Conservation (phyloP, 2,113 vertebrate genomes). For the Mus musculus region DNA sequence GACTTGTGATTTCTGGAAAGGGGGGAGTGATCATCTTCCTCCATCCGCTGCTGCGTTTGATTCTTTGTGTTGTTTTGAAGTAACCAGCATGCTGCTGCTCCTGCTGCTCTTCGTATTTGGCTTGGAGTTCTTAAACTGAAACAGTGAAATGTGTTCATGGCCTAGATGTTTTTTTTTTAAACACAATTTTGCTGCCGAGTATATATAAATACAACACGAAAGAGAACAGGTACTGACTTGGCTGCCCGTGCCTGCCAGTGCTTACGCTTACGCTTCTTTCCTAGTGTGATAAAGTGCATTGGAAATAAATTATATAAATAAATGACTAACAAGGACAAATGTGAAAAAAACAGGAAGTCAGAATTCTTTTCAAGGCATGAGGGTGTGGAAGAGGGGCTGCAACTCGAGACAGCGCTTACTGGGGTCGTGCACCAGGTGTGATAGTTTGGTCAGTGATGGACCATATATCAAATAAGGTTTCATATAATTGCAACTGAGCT, state of each 20-base stretch:
- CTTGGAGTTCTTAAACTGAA: constrained; percentile 70
- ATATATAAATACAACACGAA: constrained; percentile 78
- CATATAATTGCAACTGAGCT: neutral
- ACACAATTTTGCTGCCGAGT: constrained; percentile 72
- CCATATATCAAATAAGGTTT: neutral
- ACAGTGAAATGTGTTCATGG: constrained; percentile 49
- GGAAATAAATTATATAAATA: neutral
- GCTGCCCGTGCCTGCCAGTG: constrained; percentile 68
- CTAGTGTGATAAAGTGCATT: neutral
- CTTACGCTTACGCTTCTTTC: neutral
- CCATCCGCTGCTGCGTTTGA: constrained; percentile 68
- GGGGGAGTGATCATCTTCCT: constrained; percentile 80
- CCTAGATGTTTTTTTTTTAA: constrained; percentile 69
- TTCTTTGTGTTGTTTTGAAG: constrained; percentile 61
- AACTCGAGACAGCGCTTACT: neutral
- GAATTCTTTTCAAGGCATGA: constrained; percentile 4
- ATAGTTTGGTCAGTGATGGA: neutral
- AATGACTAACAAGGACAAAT: neutral
- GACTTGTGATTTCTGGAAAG: constrained; percentile 73
- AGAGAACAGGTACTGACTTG: constrained; percentile 69
- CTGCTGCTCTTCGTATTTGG: constrained; percentile 57
- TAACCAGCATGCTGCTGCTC: constrained; percentile 77
- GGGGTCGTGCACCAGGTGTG: neutral
- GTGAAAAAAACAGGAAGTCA: neutral
- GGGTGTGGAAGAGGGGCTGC: neutral